Percentiles rank a stretch among this genome's conserved stretches.
Conservation (phyloP, 2,113 vertebrate species). For the Sciurus niger region DNA sequence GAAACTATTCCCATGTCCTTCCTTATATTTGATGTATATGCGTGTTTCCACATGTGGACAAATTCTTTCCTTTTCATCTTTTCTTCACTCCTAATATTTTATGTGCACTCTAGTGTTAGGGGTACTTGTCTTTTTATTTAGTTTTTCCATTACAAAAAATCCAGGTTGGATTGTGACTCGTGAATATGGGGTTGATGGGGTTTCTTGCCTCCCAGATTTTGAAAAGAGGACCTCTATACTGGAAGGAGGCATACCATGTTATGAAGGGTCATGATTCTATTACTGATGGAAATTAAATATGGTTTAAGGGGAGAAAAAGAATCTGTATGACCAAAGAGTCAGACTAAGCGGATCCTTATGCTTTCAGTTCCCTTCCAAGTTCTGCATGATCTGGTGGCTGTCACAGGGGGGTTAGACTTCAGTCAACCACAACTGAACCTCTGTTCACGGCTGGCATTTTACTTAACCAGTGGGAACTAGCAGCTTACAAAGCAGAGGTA, state of each 20-base stretch:
- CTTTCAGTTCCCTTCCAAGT: neutral
- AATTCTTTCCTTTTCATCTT: neutral
- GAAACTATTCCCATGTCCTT: neutral
- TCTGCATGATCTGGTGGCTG: neutral
- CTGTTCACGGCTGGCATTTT: neutral
- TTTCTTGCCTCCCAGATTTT: neutral
- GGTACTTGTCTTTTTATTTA: neutral
- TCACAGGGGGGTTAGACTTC: too few species aligned
- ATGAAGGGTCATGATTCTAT: neutral
- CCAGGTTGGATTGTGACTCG: neutral
- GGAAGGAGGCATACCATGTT: neutral
- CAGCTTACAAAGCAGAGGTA: neutral
- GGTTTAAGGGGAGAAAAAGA: neutral
- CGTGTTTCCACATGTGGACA: too few species aligned
- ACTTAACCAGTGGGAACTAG: neutral
- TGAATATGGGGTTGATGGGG: neutral
- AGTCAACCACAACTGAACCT: neutral
- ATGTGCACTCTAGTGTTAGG: neutral
- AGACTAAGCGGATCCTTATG: neutral
- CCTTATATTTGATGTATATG: neutral
- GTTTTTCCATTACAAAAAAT: neutral
- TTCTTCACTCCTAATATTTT: neutral
- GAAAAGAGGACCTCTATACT: neutral
- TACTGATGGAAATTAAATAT: neutral
- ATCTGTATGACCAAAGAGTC: neutral